phyloP scores from a whole-genome alignment of 2,888 invertebrate genomes.

The Rhopalosiphum nymphaeae region DNA sequence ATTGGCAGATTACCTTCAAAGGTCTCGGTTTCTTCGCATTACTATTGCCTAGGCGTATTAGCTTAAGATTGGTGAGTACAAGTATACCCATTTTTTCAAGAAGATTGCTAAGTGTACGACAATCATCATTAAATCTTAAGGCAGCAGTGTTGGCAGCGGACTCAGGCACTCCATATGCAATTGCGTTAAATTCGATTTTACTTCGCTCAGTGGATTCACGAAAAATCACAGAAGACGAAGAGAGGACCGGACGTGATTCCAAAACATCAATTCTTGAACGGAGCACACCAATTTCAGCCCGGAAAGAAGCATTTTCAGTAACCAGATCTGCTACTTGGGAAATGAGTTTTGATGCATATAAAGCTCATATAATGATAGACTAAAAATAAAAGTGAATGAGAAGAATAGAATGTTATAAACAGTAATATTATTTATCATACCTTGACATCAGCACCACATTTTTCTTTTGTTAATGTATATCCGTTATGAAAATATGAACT shows the following conservation, averaged over 20 bases:
- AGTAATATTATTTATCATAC: too few species aligned
- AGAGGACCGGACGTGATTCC: not conserved
- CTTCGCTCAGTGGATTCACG: constrained; percentile 20
- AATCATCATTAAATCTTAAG: not conserved
- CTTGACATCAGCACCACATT: too few species aligned
- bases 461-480: too few species aligned
- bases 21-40: not conserved
- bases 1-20: not conserved
- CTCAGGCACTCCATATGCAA: constrained; percentile 21
- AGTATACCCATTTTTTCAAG: too few species aligned
- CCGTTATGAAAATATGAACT: too few species aligned
- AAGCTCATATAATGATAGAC: too few species aligned
- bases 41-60: constrained; percentile 10
- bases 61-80: not conserved
- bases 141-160: constrained; percentile 32
- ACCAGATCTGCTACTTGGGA: not conserved
- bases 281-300: not conserved
- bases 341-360: too few species aligned
- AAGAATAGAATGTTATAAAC: too few species aligned
- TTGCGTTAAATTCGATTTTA: constrained; percentile 8
- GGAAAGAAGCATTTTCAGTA: not conserved
- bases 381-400: too few species aligned
- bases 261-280: not conserved
- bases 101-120: too few species aligned
- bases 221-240: not conserved